These are phyloP conservation scores for Sardina pilchardus DNA, from an alignment of 2,113 vertebrate genomes.

Conservation along the genomic window DNA sequence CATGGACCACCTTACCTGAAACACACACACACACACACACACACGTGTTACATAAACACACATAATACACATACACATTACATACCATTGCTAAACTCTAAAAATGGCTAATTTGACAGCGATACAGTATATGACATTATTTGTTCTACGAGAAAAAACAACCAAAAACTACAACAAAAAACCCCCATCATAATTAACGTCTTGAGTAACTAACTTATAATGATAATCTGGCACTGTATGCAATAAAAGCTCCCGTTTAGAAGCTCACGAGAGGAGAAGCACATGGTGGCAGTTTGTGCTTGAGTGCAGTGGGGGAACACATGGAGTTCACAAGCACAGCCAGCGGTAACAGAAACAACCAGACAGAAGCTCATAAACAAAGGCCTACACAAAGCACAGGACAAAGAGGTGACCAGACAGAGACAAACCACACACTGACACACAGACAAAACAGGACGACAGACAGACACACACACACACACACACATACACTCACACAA, in stretches of 20 bases:
- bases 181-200: slow-evolving; percentile 29
- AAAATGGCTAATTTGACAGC: not conserved
- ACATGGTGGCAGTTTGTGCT: not conserved
- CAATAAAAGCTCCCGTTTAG: not conserved
- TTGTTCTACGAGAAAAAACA: slow-evolving; percentile 25
- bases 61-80: not conserved
- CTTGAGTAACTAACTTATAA: slow-evolving; percentile 20
- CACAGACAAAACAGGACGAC: not conserved
- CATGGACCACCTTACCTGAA: slow-evolving; percentile 87
- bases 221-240: not conserved
- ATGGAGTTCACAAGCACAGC: not conserved
- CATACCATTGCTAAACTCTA: not conserved
- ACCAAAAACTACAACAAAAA: slow-evolving; percentile 27
- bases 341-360: slow-evolving; percentile 11
- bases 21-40: slow-evolving; percentile 27
- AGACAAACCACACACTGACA: not conserved
- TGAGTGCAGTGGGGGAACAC: not conserved
- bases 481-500: not conserved
- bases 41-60: slow-evolving; percentile 6
- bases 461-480: not conserved
- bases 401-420: not conserved
- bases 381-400: not conserved
- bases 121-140: slow-evolving; percentile 16
- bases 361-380: not conserved
- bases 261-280: not conserved